Evolutionary conservation across 2,797 vertebrate genomes (phyloP).

Genomic region (Cichlasoma orientale): DNA sequence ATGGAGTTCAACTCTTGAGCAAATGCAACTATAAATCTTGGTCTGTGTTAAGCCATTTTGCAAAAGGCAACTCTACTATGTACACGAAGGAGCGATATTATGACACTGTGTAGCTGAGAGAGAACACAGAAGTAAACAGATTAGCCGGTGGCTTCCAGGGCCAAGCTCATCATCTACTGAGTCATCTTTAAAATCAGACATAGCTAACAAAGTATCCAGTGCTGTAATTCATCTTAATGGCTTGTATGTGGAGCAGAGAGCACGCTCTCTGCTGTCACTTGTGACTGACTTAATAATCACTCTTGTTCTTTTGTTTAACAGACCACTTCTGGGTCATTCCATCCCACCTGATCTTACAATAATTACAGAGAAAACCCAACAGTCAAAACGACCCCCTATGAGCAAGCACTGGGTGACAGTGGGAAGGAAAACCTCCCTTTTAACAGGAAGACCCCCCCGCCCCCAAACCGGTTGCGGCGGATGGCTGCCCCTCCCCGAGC

Average conservation of each 20-base stretch:
- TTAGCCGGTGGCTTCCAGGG: not conserved
- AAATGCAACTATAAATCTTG: not conserved
- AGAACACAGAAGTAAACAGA: not conserved
- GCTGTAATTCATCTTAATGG: conserved; percentile 13
- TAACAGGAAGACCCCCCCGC: too few relatives aligned
- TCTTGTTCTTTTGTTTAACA: not conserved
- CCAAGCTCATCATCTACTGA: not conserved
- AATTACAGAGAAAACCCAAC: too few relatives aligned
- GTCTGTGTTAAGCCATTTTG: not conserved
- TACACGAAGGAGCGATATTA: not conserved
- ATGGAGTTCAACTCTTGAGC: not conserved
- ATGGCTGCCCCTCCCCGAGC: too few relatives aligned
- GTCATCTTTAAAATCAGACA: not conserved
- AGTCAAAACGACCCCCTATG: too few relatives aligned
- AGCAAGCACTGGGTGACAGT: too few relatives aligned
- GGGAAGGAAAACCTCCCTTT: too few relatives aligned
- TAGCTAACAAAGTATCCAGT: not conserved
- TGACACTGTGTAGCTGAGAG: not conserved
- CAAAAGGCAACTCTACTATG: not conserved
- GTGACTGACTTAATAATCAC: not conserved
- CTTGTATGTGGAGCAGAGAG: not conserved
- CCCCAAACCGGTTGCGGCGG: too few relatives aligned
- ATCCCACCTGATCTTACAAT: not conserved
- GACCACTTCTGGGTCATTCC: not conserved
- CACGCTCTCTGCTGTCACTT: not conserved